These are phyloP conservation scores for Heliornis fulica DNA, from an alignment of 2,113 vertebrate genomes.

Conservation along the genomic window DNA sequence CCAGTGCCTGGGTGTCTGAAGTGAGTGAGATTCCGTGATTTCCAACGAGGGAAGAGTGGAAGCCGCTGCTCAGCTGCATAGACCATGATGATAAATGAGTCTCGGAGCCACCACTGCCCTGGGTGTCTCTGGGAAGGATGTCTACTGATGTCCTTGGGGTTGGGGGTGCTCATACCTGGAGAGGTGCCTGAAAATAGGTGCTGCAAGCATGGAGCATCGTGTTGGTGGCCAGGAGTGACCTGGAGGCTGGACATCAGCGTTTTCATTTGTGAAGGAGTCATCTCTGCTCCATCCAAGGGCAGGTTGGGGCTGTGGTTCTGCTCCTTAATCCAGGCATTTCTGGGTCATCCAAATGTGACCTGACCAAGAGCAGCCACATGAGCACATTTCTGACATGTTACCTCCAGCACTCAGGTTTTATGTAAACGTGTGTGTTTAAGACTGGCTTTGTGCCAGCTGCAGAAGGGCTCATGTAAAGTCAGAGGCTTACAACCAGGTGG, in stretches of 20 bases:
- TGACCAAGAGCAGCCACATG: not conserved
- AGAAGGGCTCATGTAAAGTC: fast-evolving
- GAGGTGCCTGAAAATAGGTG: not conserved
- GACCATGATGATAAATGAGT: fast-evolving
- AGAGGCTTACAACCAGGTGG: not conserved
- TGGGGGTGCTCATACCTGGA: not conserved
- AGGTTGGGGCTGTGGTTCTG: not conserved
- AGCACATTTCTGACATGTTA: not conserved
- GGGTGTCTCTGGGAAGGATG: not conserved
- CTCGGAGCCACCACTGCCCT: not conserved
- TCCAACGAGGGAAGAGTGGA: not conserved
- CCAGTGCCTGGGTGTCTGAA: not conserved
- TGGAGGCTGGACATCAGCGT: fast-evolving
- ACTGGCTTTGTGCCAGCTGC: not conserved
- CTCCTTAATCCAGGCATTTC: not conserved
- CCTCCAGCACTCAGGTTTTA: not conserved
- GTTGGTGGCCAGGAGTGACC: not conserved
- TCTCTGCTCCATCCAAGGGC: not conserved
- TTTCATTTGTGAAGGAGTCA: not conserved
- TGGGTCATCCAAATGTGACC: not conserved
- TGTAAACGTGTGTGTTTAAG: not conserved
- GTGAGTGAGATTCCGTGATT: constrained; percentile 1
- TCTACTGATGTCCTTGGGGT: not conserved
- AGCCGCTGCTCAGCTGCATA: not conserved
- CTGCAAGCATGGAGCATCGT: not conserved